A percentile compares a stretch with the other conserved stretches of the same genome.
These are phyloP conservation scores for Molossus alvarezi DNA, from an alignment of 2,797 vertebrate species.

Conservation along the genomic window DNA sequence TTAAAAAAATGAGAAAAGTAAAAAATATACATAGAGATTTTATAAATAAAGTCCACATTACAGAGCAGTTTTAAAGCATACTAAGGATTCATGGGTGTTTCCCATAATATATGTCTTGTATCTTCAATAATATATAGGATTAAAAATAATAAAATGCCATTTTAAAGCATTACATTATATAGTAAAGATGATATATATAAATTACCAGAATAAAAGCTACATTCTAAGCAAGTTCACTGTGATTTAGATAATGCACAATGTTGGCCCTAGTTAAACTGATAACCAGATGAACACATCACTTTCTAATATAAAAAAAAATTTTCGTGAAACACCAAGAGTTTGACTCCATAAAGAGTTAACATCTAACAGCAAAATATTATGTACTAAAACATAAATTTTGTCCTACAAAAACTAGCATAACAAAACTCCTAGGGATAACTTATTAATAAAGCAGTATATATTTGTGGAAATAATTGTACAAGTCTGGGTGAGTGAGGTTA, in stretches of 20 bases:
- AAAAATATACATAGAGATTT: background rate
- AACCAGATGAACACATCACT: conserved; percentile 21
- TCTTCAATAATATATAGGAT: conserved; percentile 6
- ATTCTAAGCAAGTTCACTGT: conserved; percentile 46
- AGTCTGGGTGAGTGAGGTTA: background rate
- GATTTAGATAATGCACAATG: conserved; percentile 28
- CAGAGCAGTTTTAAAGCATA: conserved; percentile 20
- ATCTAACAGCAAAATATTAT: conserved; percentile 1
- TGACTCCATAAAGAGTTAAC: conserved; percentile 34
- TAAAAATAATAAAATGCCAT: conserved; percentile 57
- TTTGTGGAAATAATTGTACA: conserved; percentile 65
- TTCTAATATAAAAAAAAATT: background rate
- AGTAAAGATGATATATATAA: conserved; percentile 56
- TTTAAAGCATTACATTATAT: conserved; percentile 55
- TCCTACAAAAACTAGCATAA: conserved; percentile 48
- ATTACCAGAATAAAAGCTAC: conserved; percentile 57
- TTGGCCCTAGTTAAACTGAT: conserved; percentile 7
- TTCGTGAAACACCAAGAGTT: background rate
- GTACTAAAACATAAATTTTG: conserved; percentile 19
- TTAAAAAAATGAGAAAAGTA: background rate
- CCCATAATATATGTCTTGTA: background rate
- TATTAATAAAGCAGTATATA: conserved; percentile 37
- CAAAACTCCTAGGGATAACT: background rate
- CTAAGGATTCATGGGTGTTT: background rate
- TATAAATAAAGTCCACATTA: conserved; percentile 40